Evolutionary conservation across 2,888 invertebrate genomes (phyloP).

Genomic region (Tipula lateralis): DNA sequence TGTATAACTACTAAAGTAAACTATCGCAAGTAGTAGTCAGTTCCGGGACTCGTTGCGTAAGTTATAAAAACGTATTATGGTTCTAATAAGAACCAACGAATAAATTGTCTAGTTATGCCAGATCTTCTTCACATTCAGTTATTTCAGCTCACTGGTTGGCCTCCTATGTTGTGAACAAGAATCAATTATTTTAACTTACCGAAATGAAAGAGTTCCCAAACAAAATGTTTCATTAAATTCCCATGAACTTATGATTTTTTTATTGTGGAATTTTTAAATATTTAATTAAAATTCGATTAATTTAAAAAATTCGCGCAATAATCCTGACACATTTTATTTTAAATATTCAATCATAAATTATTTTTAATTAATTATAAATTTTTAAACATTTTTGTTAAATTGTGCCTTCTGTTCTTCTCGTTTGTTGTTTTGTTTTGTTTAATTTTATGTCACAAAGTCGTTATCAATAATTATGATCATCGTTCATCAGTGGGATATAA

Average conservation of each 20-base stretch:
- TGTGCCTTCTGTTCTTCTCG: neutral
- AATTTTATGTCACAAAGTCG: neutral
- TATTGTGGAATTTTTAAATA: neutral
- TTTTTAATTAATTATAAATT: conserved; percentile 20
- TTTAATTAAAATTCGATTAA: neutral
- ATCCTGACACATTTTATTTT: neutral
- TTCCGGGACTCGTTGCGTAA: too few species aligned
- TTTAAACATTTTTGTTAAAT: neutral
- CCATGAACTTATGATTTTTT: neutral
- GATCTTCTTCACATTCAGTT: too few species aligned
- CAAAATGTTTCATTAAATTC: neutral
- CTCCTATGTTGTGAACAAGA: too few species aligned
- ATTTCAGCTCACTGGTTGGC: too few species aligned
- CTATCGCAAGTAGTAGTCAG: too few species aligned
- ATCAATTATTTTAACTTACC: too few species aligned
- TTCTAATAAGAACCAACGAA: too few species aligned
- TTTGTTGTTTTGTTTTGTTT: neutral
- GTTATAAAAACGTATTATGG: too few species aligned
- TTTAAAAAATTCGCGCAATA: neutral
- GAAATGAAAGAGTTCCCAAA: neutral
- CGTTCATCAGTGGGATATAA: neutral
- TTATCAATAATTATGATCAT: neutral
- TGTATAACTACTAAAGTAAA: too few species aligned
- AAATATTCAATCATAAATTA: neutral
- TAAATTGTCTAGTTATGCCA: too few species aligned